Percentiles rank a stretch among this genome's conserved stretches.
Evolutionary conservation across 2,888 invertebrate genomes (phyloP).

Genomic region (Limnephilus marmoratus): DNA sequence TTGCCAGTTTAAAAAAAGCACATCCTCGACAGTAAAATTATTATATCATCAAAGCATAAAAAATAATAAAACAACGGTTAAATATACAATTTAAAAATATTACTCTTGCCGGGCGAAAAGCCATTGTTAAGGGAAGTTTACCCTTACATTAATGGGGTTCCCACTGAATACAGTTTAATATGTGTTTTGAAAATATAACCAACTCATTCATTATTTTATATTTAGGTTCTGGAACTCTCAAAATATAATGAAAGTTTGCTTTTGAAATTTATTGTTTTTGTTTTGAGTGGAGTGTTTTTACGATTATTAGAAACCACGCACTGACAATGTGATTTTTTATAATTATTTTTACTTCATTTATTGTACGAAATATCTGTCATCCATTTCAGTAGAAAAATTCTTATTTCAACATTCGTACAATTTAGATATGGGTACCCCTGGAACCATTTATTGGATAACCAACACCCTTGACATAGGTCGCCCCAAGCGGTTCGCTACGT

Average conservation of each 20-base stretch:
- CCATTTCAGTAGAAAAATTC: no score
- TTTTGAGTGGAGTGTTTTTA: no score
- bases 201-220: neutral
- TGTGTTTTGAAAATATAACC: neutral
- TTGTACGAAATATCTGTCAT: no score
- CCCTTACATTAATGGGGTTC: neutral
- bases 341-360: no score
- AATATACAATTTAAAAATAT: slow-evolving; percentile 2
- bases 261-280: neutral
- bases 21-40: neutral
- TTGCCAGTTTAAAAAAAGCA: neutral
- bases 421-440: no score
- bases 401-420: no score
- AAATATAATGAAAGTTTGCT: neutral
- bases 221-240: neutral
- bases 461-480: no score
- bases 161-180: neutral
- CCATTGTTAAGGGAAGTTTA: neutral
- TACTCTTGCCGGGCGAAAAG: neutral
- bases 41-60: neutral
- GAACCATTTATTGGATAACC: no score
- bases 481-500: no score
- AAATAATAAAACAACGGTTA: neutral
- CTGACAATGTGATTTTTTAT: no score
- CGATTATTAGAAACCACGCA: no score